These are phyloP conservation scores for Lamproptera curius DNA, from an alignment of 2,888 invertebrate species.

Conservation along the genomic window DNA sequence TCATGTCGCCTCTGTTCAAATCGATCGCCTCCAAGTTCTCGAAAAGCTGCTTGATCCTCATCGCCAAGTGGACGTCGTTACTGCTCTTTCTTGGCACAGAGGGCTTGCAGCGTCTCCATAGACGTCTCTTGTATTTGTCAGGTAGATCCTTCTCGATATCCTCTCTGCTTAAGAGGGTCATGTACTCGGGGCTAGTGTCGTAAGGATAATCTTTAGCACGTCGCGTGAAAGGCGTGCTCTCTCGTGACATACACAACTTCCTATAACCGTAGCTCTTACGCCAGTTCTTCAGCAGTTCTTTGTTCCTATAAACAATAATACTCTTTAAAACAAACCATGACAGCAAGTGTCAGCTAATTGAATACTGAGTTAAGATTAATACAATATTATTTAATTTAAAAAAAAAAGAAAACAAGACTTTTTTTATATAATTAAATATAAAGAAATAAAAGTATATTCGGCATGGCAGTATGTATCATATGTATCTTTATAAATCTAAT, in stretches of 20 bases:
- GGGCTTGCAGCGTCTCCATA: constrained; percentile 45
- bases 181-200: constrained; percentile 77
- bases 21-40: constrained; percentile 64
- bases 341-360: too few relatives aligned
- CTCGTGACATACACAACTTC: constrained; percentile 33
- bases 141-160: constrained; percentile 69
- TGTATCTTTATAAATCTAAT: too few relatives aligned
- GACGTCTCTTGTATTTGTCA: constrained; percentile 55
- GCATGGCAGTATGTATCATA: too few relatives aligned
- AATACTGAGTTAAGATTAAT: too few relatives aligned
- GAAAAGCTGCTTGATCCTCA: constrained; percentile 65
- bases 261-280: constrained; percentile 55
- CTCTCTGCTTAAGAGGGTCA: constrained; percentile 67
- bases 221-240: constrained; percentile 38
- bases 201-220: constrained; percentile 60
- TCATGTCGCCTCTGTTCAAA: constrained; percentile 53
- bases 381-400: too few relatives aligned
- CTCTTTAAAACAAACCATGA: background rate
- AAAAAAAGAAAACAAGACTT: too few relatives aligned
- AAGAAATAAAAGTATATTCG: too few relatives aligned
- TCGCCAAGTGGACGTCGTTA: constrained; percentile 57
- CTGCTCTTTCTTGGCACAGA: constrained; percentile 53
- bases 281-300: constrained; percentile 74
- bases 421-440: too few relatives aligned
- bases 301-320: constrained; percentile 41